These are phyloP conservation scores for Drosophila acutilabella DNA, from an alignment of 2,888 invertebrate species.

Conservation along the genomic window DNA sequence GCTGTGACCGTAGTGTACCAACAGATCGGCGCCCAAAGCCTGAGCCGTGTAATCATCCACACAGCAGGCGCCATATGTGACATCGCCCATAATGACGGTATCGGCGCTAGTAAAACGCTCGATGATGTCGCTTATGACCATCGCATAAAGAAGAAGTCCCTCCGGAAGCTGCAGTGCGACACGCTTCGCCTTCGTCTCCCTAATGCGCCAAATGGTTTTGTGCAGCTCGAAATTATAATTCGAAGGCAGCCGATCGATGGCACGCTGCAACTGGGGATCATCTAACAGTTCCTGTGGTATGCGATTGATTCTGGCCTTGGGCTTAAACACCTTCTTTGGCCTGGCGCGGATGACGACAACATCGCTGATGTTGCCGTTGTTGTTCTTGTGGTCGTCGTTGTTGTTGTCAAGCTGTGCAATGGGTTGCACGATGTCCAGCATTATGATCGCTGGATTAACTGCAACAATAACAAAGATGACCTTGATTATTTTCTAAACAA, in stretches of 20 bases:
- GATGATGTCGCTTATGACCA: conserved; percentile 96
- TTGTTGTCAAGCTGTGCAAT: conserved; percentile 33
- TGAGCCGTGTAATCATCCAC: conserved; percentile 98
- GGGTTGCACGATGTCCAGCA: conserved; percentile 80
- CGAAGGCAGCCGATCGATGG: conserved; percentile 91
- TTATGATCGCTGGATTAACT: conserved; percentile 41
- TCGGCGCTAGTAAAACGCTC: conserved; percentile 95
- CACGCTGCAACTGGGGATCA: conserved; percentile 90
- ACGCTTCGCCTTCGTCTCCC: conserved; percentile 92
- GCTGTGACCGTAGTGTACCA: conserved; percentile 99
- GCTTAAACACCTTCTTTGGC: conserved; percentile 92
- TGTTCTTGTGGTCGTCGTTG: conserved; percentile 21
- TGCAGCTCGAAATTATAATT: conserved; percentile 99
- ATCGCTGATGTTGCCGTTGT: conserved; percentile 56
- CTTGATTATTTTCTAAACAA: conserved; percentile 11
- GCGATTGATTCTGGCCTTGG: conserved; percentile 90
- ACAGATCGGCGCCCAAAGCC: conserved; percentile 94
- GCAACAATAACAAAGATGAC: conserved; percentile 23
- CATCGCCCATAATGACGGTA: conserved; percentile 98
- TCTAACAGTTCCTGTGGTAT: conserved; percentile 92
- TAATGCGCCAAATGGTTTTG: conserved; percentile 98
- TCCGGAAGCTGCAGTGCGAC: conserved; percentile 99
- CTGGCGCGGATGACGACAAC: conserved; percentile 91
- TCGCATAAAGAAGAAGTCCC: conserved; percentile 96
- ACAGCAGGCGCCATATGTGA: conserved; percentile 99